Base-by-base conservation (phyloP, 2,888 invertebrate species). In the Meganola albula region DNA sequence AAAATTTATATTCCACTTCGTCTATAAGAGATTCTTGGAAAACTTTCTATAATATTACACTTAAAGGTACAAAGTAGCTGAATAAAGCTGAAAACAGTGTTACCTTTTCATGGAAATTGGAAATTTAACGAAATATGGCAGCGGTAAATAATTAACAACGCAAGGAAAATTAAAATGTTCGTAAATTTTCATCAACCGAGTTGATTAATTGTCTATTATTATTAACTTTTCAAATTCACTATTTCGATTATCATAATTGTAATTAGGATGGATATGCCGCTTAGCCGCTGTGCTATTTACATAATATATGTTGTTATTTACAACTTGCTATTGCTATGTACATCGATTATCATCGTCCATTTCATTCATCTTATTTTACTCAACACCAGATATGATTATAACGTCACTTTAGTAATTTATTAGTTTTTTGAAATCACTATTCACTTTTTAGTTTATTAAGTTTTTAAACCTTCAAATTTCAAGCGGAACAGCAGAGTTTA, bases 241-340 rank as follows among this genome's bases (percentile, higher is more conserved):
- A 63, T 44, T 53, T 45, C 51, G 58, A 63, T 64, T 67, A 67
- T 54, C 58, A 63, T 57, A 60, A 64, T 56, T 53, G 61, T 68
- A 64, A 64, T 63, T 64, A 78, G 76, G 77, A 80, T 79, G 80
- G 80, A 80, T 82, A 82, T 78, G 79, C 74, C 74, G 73, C 78
- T 63, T 69, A 73, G 71, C 74, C 72, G 72, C 65, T 63, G 44
- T 49, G 53, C 46, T 65, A 65, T 66, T 40, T 73, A 64, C 71
- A 72, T 20, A 20, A 7, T 53, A 53, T 48, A 46, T 44, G 35
- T 42, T 40, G 49, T 39, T 77, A 76, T 75, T 62, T 75, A 78
- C 78, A 76, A 45, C 44, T n/a, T n/a, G n/a, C n/a, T n/a, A n/a
- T n/a, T n/a, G n/a, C n/a, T 52, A 68, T 75, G 57, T 73, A 77